These are phyloP conservation scores for Trichopoda pennipes DNA, from an alignment of 2,888 invertebrate species.

Conservation along the genomic window DNA sequence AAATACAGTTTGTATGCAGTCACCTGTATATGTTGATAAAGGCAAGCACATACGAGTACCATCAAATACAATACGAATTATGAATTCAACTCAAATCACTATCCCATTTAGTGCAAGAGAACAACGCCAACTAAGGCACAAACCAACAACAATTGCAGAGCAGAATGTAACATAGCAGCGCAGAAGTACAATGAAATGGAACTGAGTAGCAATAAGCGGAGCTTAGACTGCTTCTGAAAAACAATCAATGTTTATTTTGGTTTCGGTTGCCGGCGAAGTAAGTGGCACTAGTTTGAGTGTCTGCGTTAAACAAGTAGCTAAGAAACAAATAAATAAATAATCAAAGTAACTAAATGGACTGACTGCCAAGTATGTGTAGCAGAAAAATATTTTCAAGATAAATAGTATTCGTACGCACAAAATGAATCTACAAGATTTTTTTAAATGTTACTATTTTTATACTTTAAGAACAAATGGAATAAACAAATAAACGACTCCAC, in stretches of 20 bases:
- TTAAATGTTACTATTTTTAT: slow-evolving; percentile 28
- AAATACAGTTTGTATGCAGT: not conserved
- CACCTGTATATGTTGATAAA: slow-evolving; percentile 36
- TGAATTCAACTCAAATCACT: slow-evolving; percentile 23
- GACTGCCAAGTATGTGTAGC: slow-evolving; percentile 33
- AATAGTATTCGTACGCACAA: slow-evolving; percentile 35
- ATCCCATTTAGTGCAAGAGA: slow-evolving; percentile 35
- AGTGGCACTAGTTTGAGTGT: slow-evolving; percentile 15
- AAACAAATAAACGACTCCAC: slow-evolving; percentile 24
- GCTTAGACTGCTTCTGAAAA: slow-evolving; percentile 56
- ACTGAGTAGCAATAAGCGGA: slow-evolving; percentile 59
- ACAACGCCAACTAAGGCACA: slow-evolving; percentile 15
- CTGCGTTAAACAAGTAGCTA: slow-evolving; percentile 24
- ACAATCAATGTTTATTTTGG: slow-evolving; percentile 63
- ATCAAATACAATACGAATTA: slow-evolving; percentile 18
- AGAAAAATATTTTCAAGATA: slow-evolving; percentile 45
- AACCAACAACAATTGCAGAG: slow-evolving; percentile 32
- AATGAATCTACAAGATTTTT: slow-evolving; percentile 46
- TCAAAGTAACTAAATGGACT: slow-evolving; percentile 18
- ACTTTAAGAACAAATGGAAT: slow-evolving; percentile 43
- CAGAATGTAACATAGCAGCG: slow-evolving; percentile 17
- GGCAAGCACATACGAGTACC: slow-evolving; percentile 16
- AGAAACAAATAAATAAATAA: slow-evolving; percentile 20
- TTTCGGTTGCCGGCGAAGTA: slow-evolving; percentile 62
- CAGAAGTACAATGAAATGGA: slow-evolving; percentile 41